phyloP scores from a whole-genome alignment of 1,140 invertebrate genomes.

The Drosophila erecta region DNA sequence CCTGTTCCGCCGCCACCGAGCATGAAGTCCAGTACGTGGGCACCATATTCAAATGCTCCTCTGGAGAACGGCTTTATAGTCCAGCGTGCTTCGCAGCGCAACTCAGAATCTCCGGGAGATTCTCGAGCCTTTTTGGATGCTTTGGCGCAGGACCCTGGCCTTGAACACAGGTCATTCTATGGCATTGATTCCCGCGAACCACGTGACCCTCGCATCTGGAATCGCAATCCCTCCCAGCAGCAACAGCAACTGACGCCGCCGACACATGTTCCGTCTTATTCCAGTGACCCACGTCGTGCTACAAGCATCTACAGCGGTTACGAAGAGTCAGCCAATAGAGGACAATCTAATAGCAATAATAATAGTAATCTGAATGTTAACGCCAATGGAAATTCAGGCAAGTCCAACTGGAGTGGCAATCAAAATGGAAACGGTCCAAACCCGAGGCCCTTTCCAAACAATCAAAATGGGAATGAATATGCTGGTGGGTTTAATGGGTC shows the following conservation, averaged over 20 bases:
- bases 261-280: neutral
- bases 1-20: conserved; percentile 25
- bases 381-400: neutral
- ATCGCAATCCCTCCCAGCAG: neutral
- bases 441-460: neutral
- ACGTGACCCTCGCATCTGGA: conserved; percentile 7
- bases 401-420: neutral
- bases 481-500: neutral
- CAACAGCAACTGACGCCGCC: neutral
- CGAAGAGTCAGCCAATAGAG: conserved; percentile 5
- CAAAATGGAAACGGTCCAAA: neutral
- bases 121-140: neutral
- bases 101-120: neutral
- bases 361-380: neutral
- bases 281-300: conserved; percentile 6
- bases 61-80: neutral
- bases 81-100: neutral
- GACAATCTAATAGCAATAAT: conserved; percentile 6
- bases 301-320: neutral
- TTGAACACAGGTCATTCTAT: neutral
- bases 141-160: neutral
- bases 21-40: conserved; percentile 14
- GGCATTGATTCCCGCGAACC: neutral
- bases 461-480: neutral
- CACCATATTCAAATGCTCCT: neutral